A percentile compares a stretch with the other conserved stretches of the same genome.
Conservation (phyloP, 1,140 invertebrate genomes). For the Yoshiicerus persimilis region DNA sequence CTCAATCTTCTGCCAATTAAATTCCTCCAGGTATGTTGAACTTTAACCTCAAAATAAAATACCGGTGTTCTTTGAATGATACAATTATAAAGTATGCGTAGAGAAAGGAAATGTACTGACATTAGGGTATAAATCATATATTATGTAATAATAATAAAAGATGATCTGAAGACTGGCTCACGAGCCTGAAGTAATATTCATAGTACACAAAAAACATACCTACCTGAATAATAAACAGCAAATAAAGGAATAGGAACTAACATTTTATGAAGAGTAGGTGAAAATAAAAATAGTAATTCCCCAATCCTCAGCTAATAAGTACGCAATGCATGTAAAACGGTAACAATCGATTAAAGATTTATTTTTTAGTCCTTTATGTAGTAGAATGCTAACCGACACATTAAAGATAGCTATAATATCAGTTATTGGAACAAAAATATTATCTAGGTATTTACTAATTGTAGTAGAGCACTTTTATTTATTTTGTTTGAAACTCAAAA, state of each 20-base stretch:
- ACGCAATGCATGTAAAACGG: too few relatives aligned
- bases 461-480: neutral
- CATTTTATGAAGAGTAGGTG: too few relatives aligned
- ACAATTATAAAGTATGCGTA: neutral
- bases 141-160: neutral
- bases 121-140: neutral
- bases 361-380: neutral
- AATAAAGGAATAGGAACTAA: neutral
- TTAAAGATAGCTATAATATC: too few relatives aligned
- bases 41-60: neutral
- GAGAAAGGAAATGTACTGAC: neutral
- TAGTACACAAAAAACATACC: too few relatives aligned
- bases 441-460: too few relatives aligned
- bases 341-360: neutral
- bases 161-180: neutral
- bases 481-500: neutral
- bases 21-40: neutral
- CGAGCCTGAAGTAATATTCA: neutral
- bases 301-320: neutral
- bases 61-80: neutral
- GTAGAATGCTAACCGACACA: neutral
- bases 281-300: neutral
- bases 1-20: slow-evolving; percentile 43
- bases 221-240: neutral
- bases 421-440: too few relatives aligned